phyloP scores from a whole-genome alignment of 2,888 invertebrate genomes.

The Urechis unicinctus region DNA sequence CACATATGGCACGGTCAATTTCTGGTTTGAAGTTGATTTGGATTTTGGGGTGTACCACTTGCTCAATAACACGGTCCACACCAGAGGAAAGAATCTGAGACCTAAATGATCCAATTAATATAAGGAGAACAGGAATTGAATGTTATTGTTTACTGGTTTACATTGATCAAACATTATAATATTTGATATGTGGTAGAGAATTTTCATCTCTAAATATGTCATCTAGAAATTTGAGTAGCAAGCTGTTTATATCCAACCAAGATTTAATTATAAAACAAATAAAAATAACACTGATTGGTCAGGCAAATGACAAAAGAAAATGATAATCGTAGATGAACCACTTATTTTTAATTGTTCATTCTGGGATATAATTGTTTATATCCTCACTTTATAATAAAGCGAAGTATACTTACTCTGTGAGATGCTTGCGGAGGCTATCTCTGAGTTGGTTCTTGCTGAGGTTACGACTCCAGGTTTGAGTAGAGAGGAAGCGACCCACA shows the following conservation, averaged over 20 bases:
- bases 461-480: constrained; percentile 78
- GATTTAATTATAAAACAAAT: background rate
- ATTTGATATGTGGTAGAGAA: too few species aligned
- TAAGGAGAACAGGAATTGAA: background rate
- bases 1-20: constrained; percentile 70
- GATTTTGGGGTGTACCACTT: constrained; percentile 90
- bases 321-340: too few species aligned
- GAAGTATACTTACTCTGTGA: constrained; percentile 65
- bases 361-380: too few species aligned
- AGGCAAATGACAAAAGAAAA: background rate
- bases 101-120: too few species aligned
- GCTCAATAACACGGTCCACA: constrained; percentile 89
- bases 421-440: constrained; percentile 79
- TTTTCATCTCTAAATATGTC: too few species aligned
- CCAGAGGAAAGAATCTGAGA: constrained; percentile 84
- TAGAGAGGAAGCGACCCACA: constrained; percentile 74
- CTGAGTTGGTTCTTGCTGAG: constrained; percentile 86
- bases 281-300: background rate
- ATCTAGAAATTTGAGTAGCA: too few species aligned
- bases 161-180: background rate
- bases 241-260: too few species aligned
- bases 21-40: constrained; percentile 79
- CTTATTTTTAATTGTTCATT: too few species aligned
- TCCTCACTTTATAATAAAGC: background rate
- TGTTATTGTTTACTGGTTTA: background rate